A percentile compares a stretch with the other conserved stretches of the same genome.
Conservation (phyloP, 1,140 invertebrate species). For the Macrocentrus cingulum region DNA sequence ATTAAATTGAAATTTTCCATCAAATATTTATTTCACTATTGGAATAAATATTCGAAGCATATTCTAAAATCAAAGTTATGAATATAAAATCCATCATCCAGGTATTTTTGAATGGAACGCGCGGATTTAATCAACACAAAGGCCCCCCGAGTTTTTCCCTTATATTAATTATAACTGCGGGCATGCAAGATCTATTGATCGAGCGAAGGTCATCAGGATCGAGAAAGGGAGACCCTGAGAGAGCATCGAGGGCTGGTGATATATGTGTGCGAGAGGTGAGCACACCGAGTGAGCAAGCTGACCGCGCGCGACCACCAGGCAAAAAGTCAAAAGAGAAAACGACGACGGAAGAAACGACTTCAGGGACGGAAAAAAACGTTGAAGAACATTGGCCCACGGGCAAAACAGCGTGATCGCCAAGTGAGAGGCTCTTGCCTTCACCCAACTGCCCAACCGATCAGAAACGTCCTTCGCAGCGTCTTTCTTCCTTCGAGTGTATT, state of each 20-base stretch:
- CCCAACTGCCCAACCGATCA: constrained; percentile 45
- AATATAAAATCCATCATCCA: no score
- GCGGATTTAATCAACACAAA: no score
- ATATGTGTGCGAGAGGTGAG: constrained; percentile 8
- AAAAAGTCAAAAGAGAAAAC: constrained; percentile 4
- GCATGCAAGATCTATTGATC: constrained; percentile 22
- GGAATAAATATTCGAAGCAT: no score
- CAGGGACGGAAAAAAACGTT: background rate
- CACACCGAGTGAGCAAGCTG: background rate
- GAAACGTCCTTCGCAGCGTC: constrained; percentile 39
- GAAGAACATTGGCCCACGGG: constrained; percentile 13
- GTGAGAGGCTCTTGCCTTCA: constrained; percentile 38
- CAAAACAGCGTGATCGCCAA: constrained; percentile 9
- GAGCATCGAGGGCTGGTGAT: background rate
- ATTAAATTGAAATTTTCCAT: no score
- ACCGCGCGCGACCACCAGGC: background rate
- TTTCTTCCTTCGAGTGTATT: constrained; percentile 15
- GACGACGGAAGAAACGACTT: constrained; percentile 27
- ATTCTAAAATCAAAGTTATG: no score
- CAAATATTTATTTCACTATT: no score
- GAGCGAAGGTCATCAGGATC: constrained; percentile 17
- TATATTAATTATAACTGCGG: no score
- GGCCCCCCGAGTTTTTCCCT: no score
- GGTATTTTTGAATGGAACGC: no score
- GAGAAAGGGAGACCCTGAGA: background rate